phyloP scores from a whole-genome alignment of 2,888 invertebrate species.

The Cristatella mucedo region DNA sequence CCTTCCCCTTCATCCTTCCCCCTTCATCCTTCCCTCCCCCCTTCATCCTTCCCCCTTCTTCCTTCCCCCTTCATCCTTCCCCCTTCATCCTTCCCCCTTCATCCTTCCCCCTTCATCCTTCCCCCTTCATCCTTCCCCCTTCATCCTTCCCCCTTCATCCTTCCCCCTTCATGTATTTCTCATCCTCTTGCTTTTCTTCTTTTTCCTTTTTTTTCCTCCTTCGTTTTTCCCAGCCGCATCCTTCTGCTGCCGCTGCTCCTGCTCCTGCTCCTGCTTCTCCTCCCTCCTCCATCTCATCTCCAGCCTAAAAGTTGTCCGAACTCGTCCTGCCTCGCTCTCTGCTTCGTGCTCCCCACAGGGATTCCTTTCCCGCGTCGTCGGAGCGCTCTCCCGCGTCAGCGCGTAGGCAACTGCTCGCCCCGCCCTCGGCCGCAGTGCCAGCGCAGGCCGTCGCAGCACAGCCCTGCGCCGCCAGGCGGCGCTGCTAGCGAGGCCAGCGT shows the following conservation, averaged over 20 bases:
- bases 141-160: too few species aligned
- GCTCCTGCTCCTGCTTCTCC: slow-evolving; percentile 2
- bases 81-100: too few species aligned
- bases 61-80: too few species aligned
- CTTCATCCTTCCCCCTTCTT: too few species aligned
- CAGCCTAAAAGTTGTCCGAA: background rate
- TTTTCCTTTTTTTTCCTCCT: background rate
- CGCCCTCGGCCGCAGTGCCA: background rate
- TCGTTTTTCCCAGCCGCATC: background rate
- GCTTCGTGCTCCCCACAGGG: background rate
- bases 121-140: too few species aligned
- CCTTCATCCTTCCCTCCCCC: too few species aligned
- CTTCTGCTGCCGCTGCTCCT: background rate
- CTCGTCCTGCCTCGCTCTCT: background rate
- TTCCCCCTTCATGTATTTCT: background rate
- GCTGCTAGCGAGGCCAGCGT: too few species aligned
- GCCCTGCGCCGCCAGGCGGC: too few species aligned
- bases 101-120: too few species aligned
- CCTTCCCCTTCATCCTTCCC: too few species aligned
- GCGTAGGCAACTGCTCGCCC: background rate
- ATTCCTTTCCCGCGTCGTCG: background rate
- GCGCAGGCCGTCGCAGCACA: background rate
- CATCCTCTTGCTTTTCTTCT: background rate
- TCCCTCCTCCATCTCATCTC: background rate
- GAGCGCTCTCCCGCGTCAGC: background rate